These are phyloP conservation scores for Apamea sordens DNA, from an alignment of 2,888 invertebrate species.

Conservation along the genomic window DNA sequence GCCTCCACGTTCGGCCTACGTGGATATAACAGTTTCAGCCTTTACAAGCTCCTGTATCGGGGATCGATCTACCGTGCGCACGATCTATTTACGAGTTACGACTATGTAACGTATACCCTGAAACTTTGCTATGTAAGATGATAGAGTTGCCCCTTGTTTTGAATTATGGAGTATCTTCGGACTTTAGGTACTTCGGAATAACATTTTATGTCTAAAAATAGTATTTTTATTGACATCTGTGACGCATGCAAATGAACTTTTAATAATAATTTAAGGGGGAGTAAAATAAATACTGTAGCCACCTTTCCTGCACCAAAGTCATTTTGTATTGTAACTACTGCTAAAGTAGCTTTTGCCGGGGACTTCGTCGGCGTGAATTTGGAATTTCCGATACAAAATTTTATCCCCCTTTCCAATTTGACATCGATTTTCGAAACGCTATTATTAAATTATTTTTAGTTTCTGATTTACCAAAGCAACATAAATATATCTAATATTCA, in stretches of 20 bases:
- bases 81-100: constrained; percentile 60
- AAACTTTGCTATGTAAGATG: constrained; percentile 12
- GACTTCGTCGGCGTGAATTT: background rate
- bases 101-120: constrained; percentile 44
- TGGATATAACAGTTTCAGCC: constrained; percentile 64
- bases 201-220: background rate
- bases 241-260: background rate
- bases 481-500: background rate
- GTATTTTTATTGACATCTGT: background rate
- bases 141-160: constrained; percentile 14
- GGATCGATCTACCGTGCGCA: constrained; percentile 60
- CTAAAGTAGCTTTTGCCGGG: background rate
- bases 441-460: background rate
- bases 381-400: background rate
- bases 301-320: background rate
- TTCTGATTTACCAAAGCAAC: background rate
- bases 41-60: constrained; percentile 64
- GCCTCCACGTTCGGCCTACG: constrained; percentile 26
- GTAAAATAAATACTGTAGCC: background rate
- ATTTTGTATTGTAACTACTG: background rate
- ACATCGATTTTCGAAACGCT: background rate
- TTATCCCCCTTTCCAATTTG: background rate
- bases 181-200: background rate
- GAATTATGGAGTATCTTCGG: background rate
- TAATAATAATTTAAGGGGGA: background rate